Base-by-base conservation (phyloP, 1,140 invertebrate genomes). In the Plectrocnemia conspersa region DNA sequence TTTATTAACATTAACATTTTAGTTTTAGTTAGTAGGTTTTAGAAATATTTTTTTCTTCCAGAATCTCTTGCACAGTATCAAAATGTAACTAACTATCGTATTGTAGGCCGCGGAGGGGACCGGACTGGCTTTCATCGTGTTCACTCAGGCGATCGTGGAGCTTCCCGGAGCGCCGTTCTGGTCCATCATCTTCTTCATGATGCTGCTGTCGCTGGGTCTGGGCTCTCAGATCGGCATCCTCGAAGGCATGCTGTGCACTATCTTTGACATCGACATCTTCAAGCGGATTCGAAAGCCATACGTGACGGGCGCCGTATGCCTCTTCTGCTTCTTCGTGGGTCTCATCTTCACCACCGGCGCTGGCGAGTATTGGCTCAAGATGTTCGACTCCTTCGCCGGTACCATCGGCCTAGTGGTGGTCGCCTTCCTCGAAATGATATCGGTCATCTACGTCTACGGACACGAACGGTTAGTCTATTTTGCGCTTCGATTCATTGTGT, bases 301-400 rank as follows among this genome's bases (percentile, higher is more conserved):
- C 66, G 81, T 93, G 33, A 92, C 90, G 67, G 91, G 82, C 49
- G 76, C 82, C 42, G 82, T 95, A 2, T 95, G 92, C 70, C 63
- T 82, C 0, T 76, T 90, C 47, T 93, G 89, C 64, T 95, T 92
- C 76, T 73, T 85, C 58, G 82, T 93, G 52, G 93, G 93, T 19
- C 75, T 95, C 45, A 83, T 93, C 48, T 96, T 97, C 77, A 89
- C 88, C 56, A 91, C 91, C 29, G 90, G 91, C 50, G 89, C 91
- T 38, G 93, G 93, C 19, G 90, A 94, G 73, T 97, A 97, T 70
- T 95, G 93, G 92, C 79, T 97, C 10, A 90, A 88, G 68, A 82
- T 97, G 78, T 96, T 96, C 71, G 93, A 97, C 71, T 90, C 89
- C 7, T 96, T 94, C 74, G 91, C 92, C 52, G 92, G 91, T 45